These are phyloP conservation scores for Pelecanoides urinatrix DNA, from an alignment of 2,113 vertebrate species.

Conservation along the genomic window DNA sequence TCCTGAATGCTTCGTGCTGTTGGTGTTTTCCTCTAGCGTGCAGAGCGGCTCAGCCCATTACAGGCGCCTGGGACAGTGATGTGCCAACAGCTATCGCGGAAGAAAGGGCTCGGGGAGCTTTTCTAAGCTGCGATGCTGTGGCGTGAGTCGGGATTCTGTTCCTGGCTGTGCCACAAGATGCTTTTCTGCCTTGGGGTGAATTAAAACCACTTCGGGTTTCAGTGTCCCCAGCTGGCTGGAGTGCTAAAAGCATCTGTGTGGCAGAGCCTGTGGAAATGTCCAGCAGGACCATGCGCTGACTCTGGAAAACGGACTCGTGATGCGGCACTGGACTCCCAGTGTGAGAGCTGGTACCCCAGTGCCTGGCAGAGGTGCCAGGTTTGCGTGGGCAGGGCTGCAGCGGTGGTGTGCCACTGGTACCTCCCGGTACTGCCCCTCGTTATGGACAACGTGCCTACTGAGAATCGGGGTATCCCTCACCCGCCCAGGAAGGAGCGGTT, in stretches of 20 bases:
- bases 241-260: neutral
- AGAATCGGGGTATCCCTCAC: neutral
- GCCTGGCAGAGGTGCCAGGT: neutral
- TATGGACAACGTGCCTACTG: rapidly evolving
- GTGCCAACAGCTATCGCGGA: neutral
- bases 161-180: neutral
- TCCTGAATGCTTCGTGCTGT: neutral
- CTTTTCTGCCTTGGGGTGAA: neutral
- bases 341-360: neutral
- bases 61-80: neutral
- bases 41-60: neutral
- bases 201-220: neutral
- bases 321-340: neutral
- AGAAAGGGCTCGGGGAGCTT: neutral
- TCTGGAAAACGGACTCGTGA: neutral
- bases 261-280: too few species aligned
- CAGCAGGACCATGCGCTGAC: neutral
- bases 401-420: rapidly evolving
- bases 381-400: neutral
- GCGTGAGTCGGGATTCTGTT: neutral
- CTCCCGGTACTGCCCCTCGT: neutral
- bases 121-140: neutral
- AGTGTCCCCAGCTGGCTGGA: neutral
- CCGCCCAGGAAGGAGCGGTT: neutral
- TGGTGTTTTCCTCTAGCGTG: neutral